A percentile compares a stretch with the other conserved stretches of the same genome.
Evolutionary conservation across 2,797 vertebrate genomes (phyloP).

Genomic region (Gouania willdenowi): DNA sequence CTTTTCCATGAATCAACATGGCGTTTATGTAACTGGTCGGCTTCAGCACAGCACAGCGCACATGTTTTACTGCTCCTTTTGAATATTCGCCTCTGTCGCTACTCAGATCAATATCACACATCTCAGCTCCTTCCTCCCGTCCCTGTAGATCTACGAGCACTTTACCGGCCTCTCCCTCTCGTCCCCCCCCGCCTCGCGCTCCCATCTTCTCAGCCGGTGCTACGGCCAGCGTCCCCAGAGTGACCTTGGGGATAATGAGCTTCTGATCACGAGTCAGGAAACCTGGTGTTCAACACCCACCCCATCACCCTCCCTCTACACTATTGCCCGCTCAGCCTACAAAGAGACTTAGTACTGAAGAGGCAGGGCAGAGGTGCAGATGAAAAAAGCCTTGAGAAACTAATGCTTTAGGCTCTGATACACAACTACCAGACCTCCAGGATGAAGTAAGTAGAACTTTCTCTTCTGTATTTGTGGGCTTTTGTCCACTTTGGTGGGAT

Average conservation of each 20-base stretch:
- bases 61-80: slow-evolving; percentile 7
- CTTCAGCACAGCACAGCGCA: neutral
- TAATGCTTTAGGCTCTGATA: slow-evolving; percentile 53
- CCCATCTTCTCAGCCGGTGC: slow-evolving; percentile 44
- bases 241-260: slow-evolving; percentile 82
- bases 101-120: slow-evolving; percentile 27
- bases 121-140: slow-evolving; percentile 17
- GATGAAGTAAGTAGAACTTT: slow-evolving; percentile 67
- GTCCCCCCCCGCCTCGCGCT: slow-evolving; percentile 24
- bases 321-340: slow-evolving; percentile 66
- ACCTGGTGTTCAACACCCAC: slow-evolving; percentile 63
- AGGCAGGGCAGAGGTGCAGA: slow-evolving; percentile 63
- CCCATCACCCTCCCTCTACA: slow-evolving; percentile 42
- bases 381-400: slow-evolving; percentile 62
- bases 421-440: slow-evolving; percentile 70
- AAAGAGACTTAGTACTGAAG: slow-evolving; percentile 62
- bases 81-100: slow-evolving; percentile 13
- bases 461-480: slow-evolving; percentile 6
- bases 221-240: slow-evolving; percentile 66
- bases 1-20: slow-evolving; percentile 54
- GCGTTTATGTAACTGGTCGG: slow-evolving; percentile 58
- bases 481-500: neutral
- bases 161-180: slow-evolving; percentile 4
- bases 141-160: neutral
- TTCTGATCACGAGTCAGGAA: slow-evolving; percentile 77